Percentiles rank a stretch among this genome's conserved stretches.
Evolutionary conservation across 2,113 vertebrate species (phyloP).

Genomic region (Tringa solitaria): DNA sequence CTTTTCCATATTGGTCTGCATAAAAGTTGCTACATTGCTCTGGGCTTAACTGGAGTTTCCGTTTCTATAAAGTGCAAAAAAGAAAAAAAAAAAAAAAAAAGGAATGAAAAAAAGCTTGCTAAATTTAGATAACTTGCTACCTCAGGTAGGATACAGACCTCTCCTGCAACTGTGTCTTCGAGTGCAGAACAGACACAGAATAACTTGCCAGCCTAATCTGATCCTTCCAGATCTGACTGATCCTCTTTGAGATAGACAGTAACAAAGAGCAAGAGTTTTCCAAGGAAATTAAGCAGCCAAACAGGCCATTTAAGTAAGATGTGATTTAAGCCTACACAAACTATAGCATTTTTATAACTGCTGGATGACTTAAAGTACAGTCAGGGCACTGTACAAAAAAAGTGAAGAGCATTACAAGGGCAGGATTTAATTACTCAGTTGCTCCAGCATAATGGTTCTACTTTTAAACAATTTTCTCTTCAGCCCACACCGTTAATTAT

Average conservation of each 20-base stretch:
- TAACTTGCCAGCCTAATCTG: not conserved
- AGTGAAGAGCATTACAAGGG: not conserved
- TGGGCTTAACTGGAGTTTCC: conserved; percentile 87
- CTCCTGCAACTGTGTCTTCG: not conserved
- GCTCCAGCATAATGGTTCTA: not conserved
- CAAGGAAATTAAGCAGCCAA: not conserved
- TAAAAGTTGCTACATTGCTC: conserved; percentile 97
- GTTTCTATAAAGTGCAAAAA: conserved; percentile 76
- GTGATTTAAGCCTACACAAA: not conserved
- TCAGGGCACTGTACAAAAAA: not conserved
- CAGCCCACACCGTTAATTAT: not conserved
- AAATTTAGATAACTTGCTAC: not conserved
- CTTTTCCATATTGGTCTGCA: conserved; percentile 87
- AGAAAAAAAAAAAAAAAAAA: not conserved
- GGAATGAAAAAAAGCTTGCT: not conserved
- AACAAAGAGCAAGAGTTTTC: not conserved
- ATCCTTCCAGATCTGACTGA: not conserved
- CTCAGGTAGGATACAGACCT: not conserved
- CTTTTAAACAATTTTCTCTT: not conserved
- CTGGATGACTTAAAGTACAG: not conserved
- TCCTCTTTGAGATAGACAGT: not conserved
- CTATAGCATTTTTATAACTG: not conserved
- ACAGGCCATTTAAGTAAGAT: not conserved
- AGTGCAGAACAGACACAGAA: not conserved
- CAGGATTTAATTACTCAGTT: not conserved